Evolutionary conservation across 2,113 vertebrate genomes (phyloP).

Genomic region (Cyanocitta stelleri): DNA sequence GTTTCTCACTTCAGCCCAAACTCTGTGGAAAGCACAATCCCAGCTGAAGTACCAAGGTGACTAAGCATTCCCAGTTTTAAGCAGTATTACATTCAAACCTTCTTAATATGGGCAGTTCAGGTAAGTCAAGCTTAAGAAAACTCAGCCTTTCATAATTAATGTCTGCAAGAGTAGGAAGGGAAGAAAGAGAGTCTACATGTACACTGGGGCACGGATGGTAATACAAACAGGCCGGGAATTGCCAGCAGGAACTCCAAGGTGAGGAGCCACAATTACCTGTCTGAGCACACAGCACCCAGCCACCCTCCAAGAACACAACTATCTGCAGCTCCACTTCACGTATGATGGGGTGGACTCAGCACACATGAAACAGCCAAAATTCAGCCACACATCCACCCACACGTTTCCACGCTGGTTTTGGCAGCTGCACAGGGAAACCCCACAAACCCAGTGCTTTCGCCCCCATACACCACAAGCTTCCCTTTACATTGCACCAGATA

Average conservation of each 20-base stretch:
- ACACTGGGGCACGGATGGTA: accelerated
- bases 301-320: accelerated
- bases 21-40: neutral
- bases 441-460: neutral
- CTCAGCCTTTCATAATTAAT: neutral
- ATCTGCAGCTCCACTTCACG: neutral
- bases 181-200: accelerated
- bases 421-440: neutral
- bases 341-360: accelerated
- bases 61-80: slow-evolving; percentile 4
- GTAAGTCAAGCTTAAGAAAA: neutral
- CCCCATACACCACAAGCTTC: accelerated
- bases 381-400: accelerated
- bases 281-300: neutral
- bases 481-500: neutral
- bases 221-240: neutral
- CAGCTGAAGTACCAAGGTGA: neutral
- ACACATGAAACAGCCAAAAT: accelerated
- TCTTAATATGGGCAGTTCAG: neutral
- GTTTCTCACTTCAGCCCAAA: neutral
- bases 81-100: neutral
- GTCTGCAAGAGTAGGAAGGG: neutral
- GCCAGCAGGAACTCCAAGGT: neutral
- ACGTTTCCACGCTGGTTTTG: accelerated
- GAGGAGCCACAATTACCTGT: accelerated